A percentile compares a stretch with the other conserved stretches of the same genome.
These are phyloP conservation scores for Tenthredo scrophulariae DNA, from an alignment of 2,888 invertebrate species.

Conservation along the genomic window DNA sequence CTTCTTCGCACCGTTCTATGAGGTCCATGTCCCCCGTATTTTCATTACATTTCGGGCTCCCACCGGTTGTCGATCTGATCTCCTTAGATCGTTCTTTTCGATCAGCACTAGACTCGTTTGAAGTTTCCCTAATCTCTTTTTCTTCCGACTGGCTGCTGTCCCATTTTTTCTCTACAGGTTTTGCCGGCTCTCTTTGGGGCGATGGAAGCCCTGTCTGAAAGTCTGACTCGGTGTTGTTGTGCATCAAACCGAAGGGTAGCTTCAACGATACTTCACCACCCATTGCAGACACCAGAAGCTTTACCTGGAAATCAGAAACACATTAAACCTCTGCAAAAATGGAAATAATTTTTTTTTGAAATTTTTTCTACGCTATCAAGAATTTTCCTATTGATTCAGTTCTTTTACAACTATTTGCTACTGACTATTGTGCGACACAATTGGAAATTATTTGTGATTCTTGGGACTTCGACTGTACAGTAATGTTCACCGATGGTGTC, in stretches of 20 bases:
- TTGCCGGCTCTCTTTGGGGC: slow-evolving; percentile 60
- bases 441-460: too few relatives aligned
- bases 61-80: slow-evolving; percentile 35
- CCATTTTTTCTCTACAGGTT: slow-evolving; percentile 44
- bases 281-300: slow-evolving; percentile 89
- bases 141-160: slow-evolving; percentile 46
- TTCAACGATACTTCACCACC: slow-evolving; percentile 90
- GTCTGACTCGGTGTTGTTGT: slow-evolving; percentile 85
- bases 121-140: neutral
- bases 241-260: slow-evolving; percentile 89
- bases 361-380: too few relatives aligned
- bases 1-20: slow-evolving; percentile 71
- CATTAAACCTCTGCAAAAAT: slow-evolving; percentile 8
- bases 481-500: too few relatives aligned
- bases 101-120: slow-evolving; percentile 48
- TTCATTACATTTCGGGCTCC: slow-evolving; percentile 57
- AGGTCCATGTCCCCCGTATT: slow-evolving; percentile 68
- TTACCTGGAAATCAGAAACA: slow-evolving; percentile 78
- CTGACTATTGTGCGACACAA: too few relatives aligned
- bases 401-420: too few relatives aligned
- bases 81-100: slow-evolving; percentile 49
- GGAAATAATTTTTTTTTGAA: neutral
- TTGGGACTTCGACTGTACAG: too few relatives aligned
- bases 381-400: too few relatives aligned
- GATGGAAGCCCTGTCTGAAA: slow-evolving; percentile 79